Evolutionary conservation across 2,888 invertebrate genomes (phyloP), one percentile per base, ranked within the genome.

Genomic region (Drosophila engyochracea): DNA sequence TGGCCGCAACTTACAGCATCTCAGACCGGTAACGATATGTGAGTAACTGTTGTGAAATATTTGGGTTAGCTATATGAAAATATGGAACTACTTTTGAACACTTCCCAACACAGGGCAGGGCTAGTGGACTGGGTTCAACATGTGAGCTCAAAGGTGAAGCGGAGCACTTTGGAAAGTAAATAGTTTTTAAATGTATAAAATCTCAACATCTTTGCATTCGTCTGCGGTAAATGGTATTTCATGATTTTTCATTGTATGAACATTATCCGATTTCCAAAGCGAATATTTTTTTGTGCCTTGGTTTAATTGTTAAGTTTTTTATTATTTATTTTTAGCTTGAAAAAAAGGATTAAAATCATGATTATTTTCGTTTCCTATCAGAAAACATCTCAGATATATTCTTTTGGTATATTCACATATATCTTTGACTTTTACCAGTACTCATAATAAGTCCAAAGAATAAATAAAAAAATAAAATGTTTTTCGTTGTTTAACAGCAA

Each of bases 1-100:
- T 74, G 68, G 63, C 60, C 54, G 55, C 70, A 70, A 37, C 62
- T 37, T 62, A 70, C 67, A 70, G 69, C 60, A 57, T 74, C 54
- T 41, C 51, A 31, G 22, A 57, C 60, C 65, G 57, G 41, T 51
- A 47, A 47, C 9, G 28, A 44, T 59, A 44, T 33, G 41, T 55
- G 41, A 70, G 64, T 52, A 53, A 31, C 58, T 57, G 39, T 66
- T 44, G 60, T 41, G 30, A 58, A 55, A 28, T 28, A 49, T 28
- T 51, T 41, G 49, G 55, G 55, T 41, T 47, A 44, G 52, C 19
- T 44, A 4, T 30, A 16, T 53, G 16, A 25, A 54, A 30, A 59
- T 58, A 47, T 63, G 52, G n/a, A 39, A 28, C 25, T 51, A 55
- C 53, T 41, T 37, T 28, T n/a, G 37, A 10, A 4, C 37, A 63